Evolutionary conservation across 2,113 vertebrate species (phyloP).

Genomic region (Eretmochelys imbricata): DNA sequence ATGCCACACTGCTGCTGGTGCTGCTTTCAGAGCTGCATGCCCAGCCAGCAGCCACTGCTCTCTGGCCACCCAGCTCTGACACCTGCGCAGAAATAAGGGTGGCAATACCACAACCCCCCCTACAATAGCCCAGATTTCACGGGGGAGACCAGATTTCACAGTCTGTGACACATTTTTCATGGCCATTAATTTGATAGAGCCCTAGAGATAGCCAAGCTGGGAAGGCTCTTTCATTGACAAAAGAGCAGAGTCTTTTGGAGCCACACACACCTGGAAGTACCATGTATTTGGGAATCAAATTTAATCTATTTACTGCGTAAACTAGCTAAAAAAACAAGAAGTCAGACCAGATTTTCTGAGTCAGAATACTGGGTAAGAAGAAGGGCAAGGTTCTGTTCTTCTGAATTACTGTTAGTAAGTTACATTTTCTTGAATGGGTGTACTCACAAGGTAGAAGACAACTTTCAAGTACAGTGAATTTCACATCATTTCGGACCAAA

Average conservation of each 20-base stretch:
- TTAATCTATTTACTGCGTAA: not conserved
- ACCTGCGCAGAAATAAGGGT: too few relatives aligned
- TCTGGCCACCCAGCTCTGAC: too few relatives aligned
- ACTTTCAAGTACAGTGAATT: not conserved
- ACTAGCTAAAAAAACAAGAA: not conserved
- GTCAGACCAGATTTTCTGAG: not conserved
- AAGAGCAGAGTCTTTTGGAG: not conserved
- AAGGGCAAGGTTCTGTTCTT: not conserved
- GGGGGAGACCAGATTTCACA: too few relatives aligned
- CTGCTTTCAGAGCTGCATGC: too few relatives aligned
- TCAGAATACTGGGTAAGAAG: not conserved
- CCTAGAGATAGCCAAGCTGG: too few relatives aligned
- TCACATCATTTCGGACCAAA: not conserved
- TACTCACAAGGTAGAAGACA: not conserved
- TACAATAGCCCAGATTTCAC: too few relatives aligned
- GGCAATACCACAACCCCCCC: too few relatives aligned
- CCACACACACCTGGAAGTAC: not conserved
- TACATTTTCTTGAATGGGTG: not conserved
- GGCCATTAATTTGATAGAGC: too few relatives aligned
- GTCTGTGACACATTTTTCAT: too few relatives aligned
- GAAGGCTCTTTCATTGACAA: not conserved
- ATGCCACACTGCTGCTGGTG: too few relatives aligned
- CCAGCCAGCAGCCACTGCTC: too few relatives aligned
- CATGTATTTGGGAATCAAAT: not conserved
- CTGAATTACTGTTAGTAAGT: not conserved